Base-by-base conservation (phyloP, 2,797 vertebrate genomes). In the Myotis vivesi region DNA sequence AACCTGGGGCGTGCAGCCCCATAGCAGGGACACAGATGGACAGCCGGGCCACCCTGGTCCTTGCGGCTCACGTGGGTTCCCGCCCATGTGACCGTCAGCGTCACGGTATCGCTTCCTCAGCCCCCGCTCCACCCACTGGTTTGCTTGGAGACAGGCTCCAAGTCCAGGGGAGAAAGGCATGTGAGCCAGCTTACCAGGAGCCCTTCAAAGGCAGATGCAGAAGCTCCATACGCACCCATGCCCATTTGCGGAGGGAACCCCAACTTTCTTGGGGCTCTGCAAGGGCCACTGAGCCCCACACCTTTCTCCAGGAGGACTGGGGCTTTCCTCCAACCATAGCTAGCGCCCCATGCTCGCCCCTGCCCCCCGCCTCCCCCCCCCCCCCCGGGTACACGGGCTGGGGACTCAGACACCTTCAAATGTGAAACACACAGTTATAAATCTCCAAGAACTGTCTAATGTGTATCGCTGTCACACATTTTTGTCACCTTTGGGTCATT, bases 401-500 rank as follows among this genome's bases (percentile, higher is more conserved):
- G 79, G 33, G 73, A 81, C 41, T n/a, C 55, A 87, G 88, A 84
- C 46, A 92, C 79, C 93, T 85, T 84, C n/a, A 86, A 44, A 41
- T 20, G 62, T 2, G 17, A 19, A 8, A 51, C 0, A 41, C 17
- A 41, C 1, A 33, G 53, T 80, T 8, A 46, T 5, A 76, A 76
- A 75, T 25, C 92, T 64, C 80, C 41, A 33, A 8, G 92, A 92
- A 75, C 23, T n/a, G 9, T 28, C 93, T 87, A 62, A 86, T 12
- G 8, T 8, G 53, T 55, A 55, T 3, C 19, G 19, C 8, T 4
- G 53, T 62, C 59, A 62, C 25, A 62, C 64, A 59, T 87, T 92
- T 89, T 86, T 93, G 87, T 62, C 17, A 83, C 76, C 44, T 89
- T 76, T 41, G 66, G 89, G 89, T 91, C 82, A 93, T 92, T 97